Percentiles rank a stretch among this genome's conserved stretches.
Evolutionary conservation across 2,113 vertebrate genomes (phyloP).

Genomic region (Perca schrenkii): DNA sequence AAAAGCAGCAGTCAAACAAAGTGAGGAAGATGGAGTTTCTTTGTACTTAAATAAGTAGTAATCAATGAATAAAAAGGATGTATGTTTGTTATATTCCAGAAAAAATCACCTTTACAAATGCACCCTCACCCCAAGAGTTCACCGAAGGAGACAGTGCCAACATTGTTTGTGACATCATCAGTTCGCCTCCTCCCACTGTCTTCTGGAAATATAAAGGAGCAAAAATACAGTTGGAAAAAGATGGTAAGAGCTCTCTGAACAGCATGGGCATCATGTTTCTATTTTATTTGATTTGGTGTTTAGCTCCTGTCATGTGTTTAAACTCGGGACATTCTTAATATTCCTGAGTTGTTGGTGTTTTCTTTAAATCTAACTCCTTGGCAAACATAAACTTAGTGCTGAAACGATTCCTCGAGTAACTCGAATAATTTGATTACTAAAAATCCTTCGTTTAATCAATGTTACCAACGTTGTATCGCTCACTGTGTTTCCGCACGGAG

Average conservation of each 20-base stretch:
- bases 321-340: neutral
- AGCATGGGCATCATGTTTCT: neutral
- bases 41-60: neutral
- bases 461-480: too few relatives aligned
- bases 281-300: neutral
- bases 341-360: neutral
- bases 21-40: neutral
- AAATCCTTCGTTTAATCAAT: too few relatives aligned
- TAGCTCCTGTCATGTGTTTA: neutral
- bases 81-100: slow-evolving; percentile 82
- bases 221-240: slow-evolving; percentile 93
- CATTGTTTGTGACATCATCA: slow-evolving; percentile 93
- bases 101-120: slow-evolving; percentile 96
- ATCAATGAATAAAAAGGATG: slow-evolving; percentile 6
- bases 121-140: slow-evolving; percentile 96
- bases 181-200: slow-evolving; percentile 92
- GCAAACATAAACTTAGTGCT: neutral
- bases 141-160: slow-evolving; percentile 93
- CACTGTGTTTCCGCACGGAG: too few relatives aligned
- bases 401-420: too few relatives aligned
- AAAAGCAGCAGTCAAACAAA: neutral
- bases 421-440: too few relatives aligned
- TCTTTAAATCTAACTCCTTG: neutral
- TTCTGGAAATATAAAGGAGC: slow-evolving; percentile 94
- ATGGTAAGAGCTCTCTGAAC: slow-evolving; percentile 86